These are phyloP conservation scores for Hymenochirus boettgeri DNA, from an alignment of 2,113 vertebrate genomes.

Conservation along the genomic window DNA sequence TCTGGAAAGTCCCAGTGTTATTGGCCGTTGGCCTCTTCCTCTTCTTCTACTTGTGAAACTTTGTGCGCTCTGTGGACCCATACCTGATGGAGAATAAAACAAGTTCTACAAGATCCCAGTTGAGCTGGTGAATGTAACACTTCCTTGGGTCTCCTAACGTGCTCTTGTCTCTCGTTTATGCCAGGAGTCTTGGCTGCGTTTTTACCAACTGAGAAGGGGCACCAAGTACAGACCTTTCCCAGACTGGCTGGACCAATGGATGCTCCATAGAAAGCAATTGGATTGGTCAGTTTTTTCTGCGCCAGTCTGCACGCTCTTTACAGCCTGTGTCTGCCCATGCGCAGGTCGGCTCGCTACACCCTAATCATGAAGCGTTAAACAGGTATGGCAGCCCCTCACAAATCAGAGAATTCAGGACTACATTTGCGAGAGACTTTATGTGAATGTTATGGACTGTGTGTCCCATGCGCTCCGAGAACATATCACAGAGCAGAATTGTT, in stretches of 20 bases:
- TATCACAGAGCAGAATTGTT: no score
- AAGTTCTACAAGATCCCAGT: conserved; percentile 84
- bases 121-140: conserved; percentile 76
- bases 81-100: conserved; percentile 62
- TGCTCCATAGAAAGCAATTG: conserved; percentile 87
- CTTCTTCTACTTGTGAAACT: conserved; percentile 86
- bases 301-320: conserved; percentile 78
- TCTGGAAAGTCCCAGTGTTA: conserved; percentile 76
- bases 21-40: conserved; percentile 74
- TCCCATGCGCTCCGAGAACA: no score
- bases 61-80: conserved; percentile 74
- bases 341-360: conserved; percentile 70
- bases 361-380: conserved; percentile 69
- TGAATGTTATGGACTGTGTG: no score
- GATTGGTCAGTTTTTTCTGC: conserved; percentile 85
- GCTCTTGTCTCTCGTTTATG: conserved; percentile 85
- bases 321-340: conserved; percentile 81
- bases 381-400: no score
- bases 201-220: conserved; percentile 74
- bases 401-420: no score
- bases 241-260: conserved; percentile 84
- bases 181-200: conserved; percentile 79
- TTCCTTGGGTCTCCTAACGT: conserved; percentile 81
- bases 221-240: conserved; percentile 94
- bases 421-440: no score